Percentiles rank a stretch among this genome's conserved stretches.
Conservation (phyloP, 2,888 invertebrate genomes). For the Orthosia gracilis region DNA sequence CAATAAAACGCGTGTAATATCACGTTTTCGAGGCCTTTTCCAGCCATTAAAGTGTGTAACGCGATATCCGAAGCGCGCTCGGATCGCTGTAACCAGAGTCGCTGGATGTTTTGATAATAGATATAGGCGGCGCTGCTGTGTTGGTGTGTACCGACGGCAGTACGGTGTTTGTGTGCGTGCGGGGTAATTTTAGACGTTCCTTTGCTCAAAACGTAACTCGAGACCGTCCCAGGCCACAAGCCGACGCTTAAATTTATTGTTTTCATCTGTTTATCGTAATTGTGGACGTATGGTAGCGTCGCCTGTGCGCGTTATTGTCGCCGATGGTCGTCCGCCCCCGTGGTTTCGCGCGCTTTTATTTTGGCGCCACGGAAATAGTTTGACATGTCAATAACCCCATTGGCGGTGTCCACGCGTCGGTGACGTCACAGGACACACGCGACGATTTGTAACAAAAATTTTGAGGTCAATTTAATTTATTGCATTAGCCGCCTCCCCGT, state of each 20-base stretch:
- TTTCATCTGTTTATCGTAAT: slow-evolving; percentile 88
- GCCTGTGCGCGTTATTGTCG: slow-evolving; percentile 64
- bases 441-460: slow-evolving; percentile 81
- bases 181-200: slow-evolving; percentile 91
- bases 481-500: slow-evolving; percentile 79
- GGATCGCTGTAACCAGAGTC: slow-evolving; percentile 90
- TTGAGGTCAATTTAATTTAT: slow-evolving; percentile 89
- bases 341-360: slow-evolving; percentile 86
- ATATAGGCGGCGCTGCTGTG: slow-evolving; percentile 86
- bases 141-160: slow-evolving; percentile 81
- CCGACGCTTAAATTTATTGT: slow-evolving; percentile 90
- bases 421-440: slow-evolving; percentile 87
- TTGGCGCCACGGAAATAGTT: slow-evolving; percentile 90
- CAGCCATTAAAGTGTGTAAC: slow-evolving; percentile 91
- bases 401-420: slow-evolving; percentile 84
- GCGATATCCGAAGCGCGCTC: slow-evolving; percentile 91
- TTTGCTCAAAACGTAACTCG: slow-evolving; percentile 91
- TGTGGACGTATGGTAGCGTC: slow-evolving; percentile 74
- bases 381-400: slow-evolving; percentile 90
- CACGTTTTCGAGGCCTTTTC: slow-evolving; percentile 91
- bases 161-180: slow-evolving; percentile 83
- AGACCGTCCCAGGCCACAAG: slow-evolving; percentile 90
- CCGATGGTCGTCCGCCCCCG: slow-evolving; percentile 73
- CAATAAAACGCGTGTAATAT: slow-evolving; percentile 91
- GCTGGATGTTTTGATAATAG: slow-evolving; percentile 91